A percentile compares a stretch with the other conserved stretches of the same genome.
These are phyloP conservation scores for Stratiomys singularior DNA, from an alignment of 2,888 invertebrate species.

Conservation along the genomic window DNA sequence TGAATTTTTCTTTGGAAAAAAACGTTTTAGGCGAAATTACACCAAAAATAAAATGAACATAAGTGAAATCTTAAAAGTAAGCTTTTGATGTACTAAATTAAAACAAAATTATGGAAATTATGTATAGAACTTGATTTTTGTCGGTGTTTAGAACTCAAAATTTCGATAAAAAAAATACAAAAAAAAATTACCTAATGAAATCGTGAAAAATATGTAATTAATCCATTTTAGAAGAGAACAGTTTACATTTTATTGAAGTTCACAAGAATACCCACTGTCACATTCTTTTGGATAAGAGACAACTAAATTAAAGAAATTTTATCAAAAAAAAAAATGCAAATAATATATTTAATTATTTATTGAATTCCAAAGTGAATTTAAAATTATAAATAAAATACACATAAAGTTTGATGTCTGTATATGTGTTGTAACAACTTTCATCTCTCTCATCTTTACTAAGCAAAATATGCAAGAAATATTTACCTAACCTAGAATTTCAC, in stretches of 20 bases:
- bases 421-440: constrained; percentile 51
- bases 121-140: constrained; percentile 51
- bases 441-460: constrained; percentile 49
- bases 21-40: constrained; percentile 54
- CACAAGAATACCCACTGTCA: background rate
- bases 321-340: constrained; percentile 35
- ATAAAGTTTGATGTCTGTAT: constrained; percentile 58
- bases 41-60: constrained; percentile 48
- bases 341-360: constrained; percentile 44
- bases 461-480: constrained; percentile 13
- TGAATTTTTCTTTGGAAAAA: constrained; percentile 58
- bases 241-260: background rate
- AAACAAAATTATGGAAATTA: constrained; percentile 53
- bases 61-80: constrained; percentile 58
- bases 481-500: constrained; percentile 19
- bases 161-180: constrained; percentile 20
- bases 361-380: constrained; percentile 35
- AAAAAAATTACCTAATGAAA: constrained; percentile 33
- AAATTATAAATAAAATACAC: constrained; percentile 66
- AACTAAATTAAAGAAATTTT: constrained; percentile 34
- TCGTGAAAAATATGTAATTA: constrained; percentile 54
- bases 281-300: constrained; percentile 16
- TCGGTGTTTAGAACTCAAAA: constrained; percentile 31
- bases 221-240: constrained; percentile 11
- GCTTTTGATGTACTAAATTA: constrained; percentile 64